Evolutionary conservation across 2,797 vertebrate species (phyloP), one percentile per base, ranked within the genome.

Genomic region (Chelon auratus): DNA sequence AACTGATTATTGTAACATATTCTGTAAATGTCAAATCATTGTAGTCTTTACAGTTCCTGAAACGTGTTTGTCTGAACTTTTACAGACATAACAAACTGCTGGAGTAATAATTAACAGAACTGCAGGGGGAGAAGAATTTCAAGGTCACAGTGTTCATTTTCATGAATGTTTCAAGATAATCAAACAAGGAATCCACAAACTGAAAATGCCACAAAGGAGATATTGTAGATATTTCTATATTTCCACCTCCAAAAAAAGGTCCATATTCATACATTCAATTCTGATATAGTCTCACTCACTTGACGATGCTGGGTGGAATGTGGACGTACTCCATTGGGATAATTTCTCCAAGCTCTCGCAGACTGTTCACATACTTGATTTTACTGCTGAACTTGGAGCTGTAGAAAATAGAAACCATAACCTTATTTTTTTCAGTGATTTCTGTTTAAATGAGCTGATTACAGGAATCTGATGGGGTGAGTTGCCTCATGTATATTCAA

Each of bases 321-420:
- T 96, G 93, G 53, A 98, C 92, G 9, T 96, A 96, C 48, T 97
- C 96, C 96, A 97, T 96, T 15, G 97, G 97, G 81, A 98, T 97
- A 83, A 97, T 91, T 72, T 94, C 93, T 72, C 83, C 93, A 62
- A 98, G 96, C 63, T 97, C 97, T 2, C 93, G 91, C 83, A 98
- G 82, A 0, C 94, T 97, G 77, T 87, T 94, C 58, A 98, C 95
- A 0, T 98, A 98, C 72, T 95, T 95, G 91, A 98, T 97, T 82
- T 98, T 98, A 90, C 96, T 97, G 93, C 96, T 97, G 94, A 98
- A 98, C 84, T 98, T 98, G 8, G 97, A 96, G 80, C 97, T 98
- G 89, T 69, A 90, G 55, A 64, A 61, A 51, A 75, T 2, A 74
- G 0, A 68, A 77, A 62, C 20, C 2, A 75, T 0, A 59, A 33